Evolutionary conservation across 2,888 invertebrate species (phyloP).

Genomic region (Stenodera caucasica): DNA sequence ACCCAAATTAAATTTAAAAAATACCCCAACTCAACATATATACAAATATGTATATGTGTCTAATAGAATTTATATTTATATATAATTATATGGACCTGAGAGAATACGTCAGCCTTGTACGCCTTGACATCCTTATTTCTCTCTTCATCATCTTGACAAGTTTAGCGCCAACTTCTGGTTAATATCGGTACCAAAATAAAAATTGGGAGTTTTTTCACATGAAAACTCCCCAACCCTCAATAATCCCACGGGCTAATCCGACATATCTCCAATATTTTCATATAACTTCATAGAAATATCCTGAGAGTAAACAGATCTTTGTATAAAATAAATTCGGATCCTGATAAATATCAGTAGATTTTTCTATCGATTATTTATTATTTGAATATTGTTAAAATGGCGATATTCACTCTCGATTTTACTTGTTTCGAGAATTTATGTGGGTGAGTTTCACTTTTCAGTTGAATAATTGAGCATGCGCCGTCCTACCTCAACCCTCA

Average conservation of each 20-base stretch:
- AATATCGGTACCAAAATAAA: slow-evolving; percentile 23
- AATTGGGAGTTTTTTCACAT: neutral
- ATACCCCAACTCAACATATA: slow-evolving; percentile 31
- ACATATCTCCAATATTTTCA: neutral
- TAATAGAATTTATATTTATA: slow-evolving; percentile 17
- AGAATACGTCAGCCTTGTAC: slow-evolving; percentile 33
- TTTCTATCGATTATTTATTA: neutral
- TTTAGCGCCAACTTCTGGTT: slow-evolving; percentile 31
- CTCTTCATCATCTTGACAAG: slow-evolving; percentile 28
- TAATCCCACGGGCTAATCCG: neutral
- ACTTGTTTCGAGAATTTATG: slow-evolving; percentile 1
- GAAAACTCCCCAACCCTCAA: neutral
- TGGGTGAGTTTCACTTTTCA: slow-evolving; percentile 1
- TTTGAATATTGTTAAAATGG: neutral
- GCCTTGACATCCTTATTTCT: slow-evolving; percentile 43
- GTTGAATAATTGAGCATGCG: slow-evolving; percentile 32
- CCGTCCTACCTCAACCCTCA: slow-evolving; percentile 49
- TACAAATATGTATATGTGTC: slow-evolving; percentile 32
- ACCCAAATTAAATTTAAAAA: slow-evolving; percentile 41
- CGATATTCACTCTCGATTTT: slow-evolving; percentile 8
- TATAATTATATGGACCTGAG: neutral
- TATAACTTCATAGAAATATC: too few species aligned
- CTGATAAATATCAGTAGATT: neutral
- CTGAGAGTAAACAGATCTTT: too few species aligned
- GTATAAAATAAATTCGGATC: too few species aligned